phyloP scores from a whole-genome alignment of 35 echinoderm and acorn worm genomes.

The Patiria miniata region DNA sequence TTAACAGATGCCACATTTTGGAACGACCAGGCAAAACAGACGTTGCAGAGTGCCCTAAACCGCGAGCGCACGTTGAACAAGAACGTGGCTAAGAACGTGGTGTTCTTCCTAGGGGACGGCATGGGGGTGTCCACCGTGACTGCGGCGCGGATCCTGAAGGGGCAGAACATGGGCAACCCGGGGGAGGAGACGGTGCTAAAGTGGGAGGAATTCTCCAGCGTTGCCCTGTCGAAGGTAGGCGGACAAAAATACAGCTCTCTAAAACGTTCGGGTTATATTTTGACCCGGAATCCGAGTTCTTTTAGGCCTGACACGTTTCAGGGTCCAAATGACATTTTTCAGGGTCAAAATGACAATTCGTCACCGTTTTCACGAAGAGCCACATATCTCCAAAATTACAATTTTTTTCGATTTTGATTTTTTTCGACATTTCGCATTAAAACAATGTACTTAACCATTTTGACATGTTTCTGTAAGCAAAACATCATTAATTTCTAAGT shows the following conservation, averaged over 20 bases:
- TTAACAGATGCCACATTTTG: neutral
- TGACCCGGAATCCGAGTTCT: too few relatives aligned
- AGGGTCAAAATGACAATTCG: too few relatives aligned
- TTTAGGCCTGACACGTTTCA: too few relatives aligned
- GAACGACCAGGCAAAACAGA: constrained; percentile 3
- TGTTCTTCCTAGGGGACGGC: constrained; percentile 73
- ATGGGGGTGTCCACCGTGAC: constrained; percentile 54
- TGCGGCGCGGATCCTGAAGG: constrained; percentile 58
- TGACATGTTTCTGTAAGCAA: too few relatives aligned
- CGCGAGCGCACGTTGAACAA: constrained; percentile 21
- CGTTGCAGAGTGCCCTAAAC: neutral
- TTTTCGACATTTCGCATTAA: too few relatives aligned
- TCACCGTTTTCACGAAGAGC: too few relatives aligned
- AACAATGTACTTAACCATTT: too few relatives aligned
- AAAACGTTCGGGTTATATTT: too few relatives aligned
- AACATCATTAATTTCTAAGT: too few relatives aligned
- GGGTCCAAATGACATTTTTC: neutral
- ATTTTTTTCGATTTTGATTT: too few relatives aligned
- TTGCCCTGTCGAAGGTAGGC: constrained; percentile 62
- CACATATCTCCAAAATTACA: too few relatives aligned
- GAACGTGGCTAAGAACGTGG: constrained; percentile 64
- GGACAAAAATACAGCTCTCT: neutral
- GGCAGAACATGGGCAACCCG: constrained; percentile 29
- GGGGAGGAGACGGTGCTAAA: constrained; percentile 43
- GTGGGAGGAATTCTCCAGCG: constrained; percentile 58